Evolutionary conservation across 2,113 vertebrate genomes (phyloP), one percentile per base, ranked within the genome.

Genomic region (Pluvianellus socialis): DNA sequence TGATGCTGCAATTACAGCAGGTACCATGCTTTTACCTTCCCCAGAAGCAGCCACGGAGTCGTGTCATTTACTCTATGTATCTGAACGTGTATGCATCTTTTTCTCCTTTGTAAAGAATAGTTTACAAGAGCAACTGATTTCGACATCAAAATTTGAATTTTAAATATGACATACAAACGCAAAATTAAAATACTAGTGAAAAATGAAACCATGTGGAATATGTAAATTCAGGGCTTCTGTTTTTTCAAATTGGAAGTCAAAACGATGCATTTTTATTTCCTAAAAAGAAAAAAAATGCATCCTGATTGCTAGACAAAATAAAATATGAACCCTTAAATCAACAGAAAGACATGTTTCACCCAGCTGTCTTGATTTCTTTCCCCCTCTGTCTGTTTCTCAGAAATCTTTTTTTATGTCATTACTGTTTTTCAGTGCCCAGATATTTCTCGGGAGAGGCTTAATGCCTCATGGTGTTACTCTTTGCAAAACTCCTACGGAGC

Each of bases 291-390:
- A 87, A 87, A 93, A 89, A 68, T 23, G 49, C 61, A 65, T 68
- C 65, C 61, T 73, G 33, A 72, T 72, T 7, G 62, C 67, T 90
- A 95, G 75, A 92, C 71, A 94, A 96, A 95, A 94, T 76, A 95
- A 88, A 95, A 88, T 44, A 91, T 1, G 8, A 84, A 62, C 65
- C 81, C 73, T 81, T 58, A 66, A 84, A 89, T 84, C 26, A 86
- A 49, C 33, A 94, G 73, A 91, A 94, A 83, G 35, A 66, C 52
- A 62, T 33, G n/a, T 83, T 92, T 88, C 63, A 77, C 71, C 50
- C 86, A 91, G 91, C 61, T 91, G 77, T 55, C 75, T 45, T 47
- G 44, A 42, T 33, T 65, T 58, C 27, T 9, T 9, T 67, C 30
- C 44, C 42, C 44, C 49, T 50, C 49, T 50, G 49, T 79, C 53